Evolutionary conservation across 2,797 vertebrate genomes (phyloP), one percentile per base, ranked within the genome.

Genomic region (Benthosema pterotum): DNA sequence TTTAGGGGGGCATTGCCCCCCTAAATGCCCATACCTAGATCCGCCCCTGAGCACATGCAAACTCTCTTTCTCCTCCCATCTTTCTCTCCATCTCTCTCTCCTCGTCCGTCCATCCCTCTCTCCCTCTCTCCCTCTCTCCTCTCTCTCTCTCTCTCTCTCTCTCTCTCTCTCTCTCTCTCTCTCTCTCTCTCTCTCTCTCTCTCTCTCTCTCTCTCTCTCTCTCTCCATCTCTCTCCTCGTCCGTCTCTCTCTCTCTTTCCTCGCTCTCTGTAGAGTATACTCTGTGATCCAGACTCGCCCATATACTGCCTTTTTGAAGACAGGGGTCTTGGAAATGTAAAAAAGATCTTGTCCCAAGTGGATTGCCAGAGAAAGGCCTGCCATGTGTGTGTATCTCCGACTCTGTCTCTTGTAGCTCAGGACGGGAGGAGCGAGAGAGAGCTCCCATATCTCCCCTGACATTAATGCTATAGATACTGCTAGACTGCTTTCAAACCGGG

Each of bases 311-410:
- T 82, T 89, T n/a, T 79, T 88, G 85, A 91, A 89, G 83, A 64
- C 73, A 72, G 80, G 80, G 75, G 82, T 80, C 83, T 88, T 80
- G 87, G 79, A 90, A 84, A 88, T 87, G 85, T 83, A 87, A 70
- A 87, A 70, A 72, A 72, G 62, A 74, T 8, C 11, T 52, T 82
- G 79, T 87, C 88, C 76, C 82, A 67, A n/a, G 65, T 52, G 78
- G 82, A 85, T 72, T 70, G 67, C 54, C n/a, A 75, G 68, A 75
- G 68, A 80, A 71, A 86, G 69, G 46, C 69, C 79, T 72, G 78
- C 73, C 78, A 75, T 63, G 79, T 71, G 64, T 71, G 64, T 42
- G 63, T 84, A 60, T 75, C 63, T 69, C 60, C 53, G 69, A 67
- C 67, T 80, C 60, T 4, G 74, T 72, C 79, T 80, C 80, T 81